Conservation (phyloP, 2,888 invertebrate genomes). For the Lasioglossum lativentre region DNA sequence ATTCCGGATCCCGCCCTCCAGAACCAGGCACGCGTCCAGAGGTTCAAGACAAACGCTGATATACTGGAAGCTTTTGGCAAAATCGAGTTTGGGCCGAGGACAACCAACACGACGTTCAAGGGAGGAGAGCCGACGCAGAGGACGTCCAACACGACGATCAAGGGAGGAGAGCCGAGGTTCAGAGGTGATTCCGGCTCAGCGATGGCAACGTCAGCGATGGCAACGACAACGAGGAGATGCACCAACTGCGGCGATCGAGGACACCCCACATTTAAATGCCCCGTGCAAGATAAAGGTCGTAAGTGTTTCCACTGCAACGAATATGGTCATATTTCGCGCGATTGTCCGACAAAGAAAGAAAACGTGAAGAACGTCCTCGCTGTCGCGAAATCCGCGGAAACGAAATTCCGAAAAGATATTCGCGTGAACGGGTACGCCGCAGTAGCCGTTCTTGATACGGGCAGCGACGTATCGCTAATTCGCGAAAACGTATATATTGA, state of each 20-base stretch:
- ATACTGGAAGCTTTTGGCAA: not conserved
- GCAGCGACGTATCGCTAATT: not conserved
- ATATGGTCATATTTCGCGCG: conserved; percentile 17
- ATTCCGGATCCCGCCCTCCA: not conserved
- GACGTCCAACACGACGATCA: not conserved
- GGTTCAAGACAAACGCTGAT: conserved; percentile 1
- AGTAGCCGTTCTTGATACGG: conserved; percentile 9
- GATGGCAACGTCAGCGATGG: too few relatives aligned
- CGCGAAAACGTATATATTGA: not conserved
- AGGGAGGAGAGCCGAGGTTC: not conserved
- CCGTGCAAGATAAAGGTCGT: not conserved
- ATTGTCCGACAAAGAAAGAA: not conserved
- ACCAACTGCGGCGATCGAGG: not conserved
- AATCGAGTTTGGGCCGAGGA: not conserved
- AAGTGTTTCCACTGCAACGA: conserved; percentile 17
- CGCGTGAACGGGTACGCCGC: not conserved
- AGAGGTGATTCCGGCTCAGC: not conserved
- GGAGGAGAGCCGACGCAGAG: not conserved
- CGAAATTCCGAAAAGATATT: conserved; percentile 3
- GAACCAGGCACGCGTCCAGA: not conserved
- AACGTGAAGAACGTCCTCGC: not conserved
- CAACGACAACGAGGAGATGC: not conserved
- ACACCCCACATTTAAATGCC: not conserved
- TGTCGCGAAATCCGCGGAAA: not conserved
- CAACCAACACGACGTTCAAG: not conserved